These are phyloP conservation scores for Tolmerus cingulatus DNA, from an alignment of 2,888 invertebrate species.

Conservation along the genomic window DNA sequence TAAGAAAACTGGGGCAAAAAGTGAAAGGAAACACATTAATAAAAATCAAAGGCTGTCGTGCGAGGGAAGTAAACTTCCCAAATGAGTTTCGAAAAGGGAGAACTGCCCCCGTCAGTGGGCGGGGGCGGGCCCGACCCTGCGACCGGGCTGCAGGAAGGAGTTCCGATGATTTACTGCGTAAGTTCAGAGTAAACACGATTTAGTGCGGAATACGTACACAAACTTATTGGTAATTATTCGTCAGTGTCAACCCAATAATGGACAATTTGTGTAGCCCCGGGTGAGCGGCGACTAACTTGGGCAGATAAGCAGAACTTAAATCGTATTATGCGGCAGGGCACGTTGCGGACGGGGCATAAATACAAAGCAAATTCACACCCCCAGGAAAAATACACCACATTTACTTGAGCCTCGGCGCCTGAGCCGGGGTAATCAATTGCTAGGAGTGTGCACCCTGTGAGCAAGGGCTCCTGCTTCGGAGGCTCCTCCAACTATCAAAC, in stretches of 20 bases:
- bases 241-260: constrained; percentile 49
- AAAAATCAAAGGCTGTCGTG: constrained; percentile 46
- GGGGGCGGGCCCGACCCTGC: not conserved
- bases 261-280: constrained; percentile 47
- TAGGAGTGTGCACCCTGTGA: not conserved
- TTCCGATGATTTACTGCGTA: constrained; percentile 29
- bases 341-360: constrained; percentile 10
- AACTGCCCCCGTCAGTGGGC: not conserved
- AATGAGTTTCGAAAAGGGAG: constrained; percentile 43
- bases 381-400: constrained; percentile 17
- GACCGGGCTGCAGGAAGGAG: not conserved
- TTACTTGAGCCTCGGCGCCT: not conserved
- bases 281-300: not conserved
- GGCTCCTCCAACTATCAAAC: not conserved
- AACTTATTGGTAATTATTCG: constrained; percentile 50
- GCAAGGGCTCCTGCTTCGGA: not conserved
- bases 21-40: constrained; percentile 49
- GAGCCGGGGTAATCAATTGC: constrained; percentile 26
- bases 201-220: constrained; percentile 14
- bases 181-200: constrained; percentile 41
- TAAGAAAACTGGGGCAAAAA: constrained; percentile 46
- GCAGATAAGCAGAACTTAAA: constrained; percentile 38
- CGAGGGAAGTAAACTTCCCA: constrained; percentile 39
- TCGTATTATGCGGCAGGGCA: not conserved
- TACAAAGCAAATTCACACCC: constrained; percentile 32